These are phyloP conservation scores for Dermatemys mawii DNA, from an alignment of 2,113 vertebrate species.

Conservation along the genomic window DNA sequence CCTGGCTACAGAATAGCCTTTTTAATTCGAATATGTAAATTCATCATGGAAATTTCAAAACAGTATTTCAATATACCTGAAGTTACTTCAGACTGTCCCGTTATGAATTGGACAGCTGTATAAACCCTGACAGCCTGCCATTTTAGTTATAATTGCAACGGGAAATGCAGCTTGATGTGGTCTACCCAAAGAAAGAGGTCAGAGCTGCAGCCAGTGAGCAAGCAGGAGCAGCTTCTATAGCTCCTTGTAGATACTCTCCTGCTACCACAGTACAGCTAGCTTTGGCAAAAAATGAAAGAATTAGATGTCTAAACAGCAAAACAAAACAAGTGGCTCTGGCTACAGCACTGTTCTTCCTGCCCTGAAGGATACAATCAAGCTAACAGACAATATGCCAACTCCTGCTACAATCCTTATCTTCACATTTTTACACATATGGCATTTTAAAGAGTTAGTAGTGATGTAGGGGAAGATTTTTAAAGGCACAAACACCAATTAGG, in stretches of 20 bases:
- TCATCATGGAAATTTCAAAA: background rate
- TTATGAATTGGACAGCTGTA: background rate
- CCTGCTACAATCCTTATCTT: background rate
- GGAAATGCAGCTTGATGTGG: background rate
- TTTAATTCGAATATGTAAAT: background rate
- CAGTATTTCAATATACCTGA: background rate
- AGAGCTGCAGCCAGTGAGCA: background rate
- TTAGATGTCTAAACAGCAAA: background rate
- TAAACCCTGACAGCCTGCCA: background rate
- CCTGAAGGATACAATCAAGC: background rate
- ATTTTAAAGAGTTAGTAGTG: background rate
- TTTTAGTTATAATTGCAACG: background rate
- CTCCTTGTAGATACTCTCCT: background rate
- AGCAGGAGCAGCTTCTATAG: background rate
- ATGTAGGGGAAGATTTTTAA: background rate
- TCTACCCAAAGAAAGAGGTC: rapidly evolving
- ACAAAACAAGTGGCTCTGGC: background rate
- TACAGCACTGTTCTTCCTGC: background rate
- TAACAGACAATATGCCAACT: background rate
- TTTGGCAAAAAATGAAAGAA: background rate
- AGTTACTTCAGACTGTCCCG: background rate
- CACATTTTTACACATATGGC: background rate
- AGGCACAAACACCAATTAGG: conserved; percentile 4
- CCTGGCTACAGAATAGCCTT: background rate
- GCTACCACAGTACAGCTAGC: background rate